Percentiles rank a stretch among this genome's conserved stretches.
These are phyloP conservation scores for Pongo pygmaeus DNA, from an alignment of 2,113 vertebrate genomes.

Conservation along the genomic window DNA sequence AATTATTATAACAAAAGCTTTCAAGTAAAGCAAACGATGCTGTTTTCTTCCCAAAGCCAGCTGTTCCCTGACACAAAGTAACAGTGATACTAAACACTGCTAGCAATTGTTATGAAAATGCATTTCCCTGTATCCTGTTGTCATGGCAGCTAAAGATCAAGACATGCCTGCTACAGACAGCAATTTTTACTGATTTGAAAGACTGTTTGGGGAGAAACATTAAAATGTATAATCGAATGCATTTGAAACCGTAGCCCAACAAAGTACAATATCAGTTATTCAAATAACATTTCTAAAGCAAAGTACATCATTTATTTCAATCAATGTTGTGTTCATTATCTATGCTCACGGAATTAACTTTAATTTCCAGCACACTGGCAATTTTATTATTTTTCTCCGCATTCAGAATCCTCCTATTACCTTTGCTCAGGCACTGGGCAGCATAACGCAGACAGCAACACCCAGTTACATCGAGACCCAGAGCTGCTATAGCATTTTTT, in stretches of 20 bases:
- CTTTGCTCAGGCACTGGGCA: constrained; percentile 51
- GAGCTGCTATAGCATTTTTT: background rate
- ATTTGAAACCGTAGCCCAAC: constrained; percentile 71
- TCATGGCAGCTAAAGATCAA: constrained; percentile 84
- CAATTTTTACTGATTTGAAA: constrained; percentile 79
- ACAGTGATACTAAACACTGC: constrained; percentile 78
- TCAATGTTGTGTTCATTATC: constrained; percentile 75
- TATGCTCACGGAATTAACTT: constrained; percentile 68
- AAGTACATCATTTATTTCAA: constrained; percentile 70
- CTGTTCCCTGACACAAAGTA: constrained; percentile 67
- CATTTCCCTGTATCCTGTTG: constrained; percentile 80
- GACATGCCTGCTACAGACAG: constrained; percentile 67
- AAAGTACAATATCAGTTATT: constrained; percentile 67
- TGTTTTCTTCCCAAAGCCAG: constrained; percentile 75
- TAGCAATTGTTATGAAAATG: constrained; percentile 83
- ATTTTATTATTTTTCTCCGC: constrained; percentile 57
- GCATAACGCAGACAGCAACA: constrained; percentile 16
- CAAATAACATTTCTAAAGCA: constrained; percentile 72
- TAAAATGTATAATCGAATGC: constrained; percentile 65
- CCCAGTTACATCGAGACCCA: background rate
- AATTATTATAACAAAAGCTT: constrained; percentile 79
- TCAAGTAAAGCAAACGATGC: constrained; percentile 72
- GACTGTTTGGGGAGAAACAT: constrained; percentile 71
- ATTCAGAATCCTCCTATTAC: constrained; percentile 44
- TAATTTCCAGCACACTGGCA: constrained; percentile 65